These are phyloP conservation scores for Arctia plantaginis DNA, from an alignment of 2,888 invertebrate species.

Conservation along the genomic window DNA sequence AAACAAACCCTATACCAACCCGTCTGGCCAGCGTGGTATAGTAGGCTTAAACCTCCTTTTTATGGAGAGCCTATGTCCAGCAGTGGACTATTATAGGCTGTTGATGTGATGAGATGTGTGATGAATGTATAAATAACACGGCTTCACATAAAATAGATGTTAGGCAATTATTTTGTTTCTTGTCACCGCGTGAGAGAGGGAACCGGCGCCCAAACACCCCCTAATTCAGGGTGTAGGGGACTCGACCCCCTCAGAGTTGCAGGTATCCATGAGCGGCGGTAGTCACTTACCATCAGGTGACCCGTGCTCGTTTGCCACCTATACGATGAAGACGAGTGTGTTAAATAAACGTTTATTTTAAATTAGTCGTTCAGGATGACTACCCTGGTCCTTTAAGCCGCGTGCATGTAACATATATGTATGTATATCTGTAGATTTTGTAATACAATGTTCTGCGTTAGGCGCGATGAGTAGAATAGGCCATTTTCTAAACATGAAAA, in stretches of 20 bases:
- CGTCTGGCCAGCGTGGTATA: too few relatives aligned
- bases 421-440: conserved; percentile 53
- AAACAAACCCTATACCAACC: too few relatives aligned
- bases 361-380: conserved; percentile 1
- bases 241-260: not conserved
- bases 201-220: too few relatives aligned
- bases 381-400: conserved; percentile 1
- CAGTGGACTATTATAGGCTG: too few relatives aligned
- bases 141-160: not conserved
- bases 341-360: not conserved
- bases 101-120: too few relatives aligned
- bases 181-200: too few relatives aligned
- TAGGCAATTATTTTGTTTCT: not conserved
- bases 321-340: not conserved
- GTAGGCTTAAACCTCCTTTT: too few relatives aligned
- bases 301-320: not conserved
- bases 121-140: too few relatives aligned
- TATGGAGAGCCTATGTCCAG: too few relatives aligned
- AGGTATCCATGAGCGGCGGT: not conserved
- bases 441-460: conserved; percentile 38
- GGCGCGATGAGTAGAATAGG: conserved; percentile 19
- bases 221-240: not conserved
- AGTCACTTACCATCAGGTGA: not conserved
- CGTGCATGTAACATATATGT: conserved; percentile 22
- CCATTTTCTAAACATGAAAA: not conserved